Percentiles rank a stretch among this genome's conserved stretches.
phyloP scores from a whole-genome alignment of 2,888 invertebrate species.

The Dynastes grantii region DNA sequence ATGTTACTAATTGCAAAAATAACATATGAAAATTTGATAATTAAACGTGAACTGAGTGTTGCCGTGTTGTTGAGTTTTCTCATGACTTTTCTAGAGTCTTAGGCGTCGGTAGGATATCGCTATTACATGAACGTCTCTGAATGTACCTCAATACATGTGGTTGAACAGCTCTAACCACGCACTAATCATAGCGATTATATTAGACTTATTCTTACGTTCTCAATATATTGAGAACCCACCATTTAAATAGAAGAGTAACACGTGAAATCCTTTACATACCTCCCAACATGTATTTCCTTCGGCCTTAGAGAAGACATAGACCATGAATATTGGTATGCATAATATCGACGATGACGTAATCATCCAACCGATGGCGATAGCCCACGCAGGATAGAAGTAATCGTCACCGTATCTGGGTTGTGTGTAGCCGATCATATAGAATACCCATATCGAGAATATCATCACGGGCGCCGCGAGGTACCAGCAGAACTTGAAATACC shows the following conservation, averaged over 20 bases:
- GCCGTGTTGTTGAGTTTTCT: too few relatives aligned
- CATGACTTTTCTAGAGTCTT: too few relatives aligned
- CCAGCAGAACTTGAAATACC: constrained; percentile 92
- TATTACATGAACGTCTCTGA: too few relatives aligned
- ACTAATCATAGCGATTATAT: too few relatives aligned
- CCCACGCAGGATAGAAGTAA: constrained; percentile 88
- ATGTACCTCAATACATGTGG: too few relatives aligned
- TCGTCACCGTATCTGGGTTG: constrained; percentile 84
- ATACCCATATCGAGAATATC: constrained; percentile 89
- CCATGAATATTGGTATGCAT: constrained; percentile 88
- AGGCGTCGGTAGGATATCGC: too few relatives aligned
- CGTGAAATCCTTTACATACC: constrained; percentile 70
- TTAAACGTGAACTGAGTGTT: too few relatives aligned
- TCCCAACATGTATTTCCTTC: constrained; percentile 82
- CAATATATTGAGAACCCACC: too few relatives aligned
- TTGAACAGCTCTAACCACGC: too few relatives aligned
- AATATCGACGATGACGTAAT: constrained; percentile 87
- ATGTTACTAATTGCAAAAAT: too few relatives aligned
- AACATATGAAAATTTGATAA: too few relatives aligned
- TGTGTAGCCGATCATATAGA: constrained; percentile 90
- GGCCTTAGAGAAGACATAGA: constrained; percentile 80
- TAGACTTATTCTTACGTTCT: too few relatives aligned
- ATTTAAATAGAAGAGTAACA: constrained; percentile 40
- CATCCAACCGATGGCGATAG: constrained; percentile 89
- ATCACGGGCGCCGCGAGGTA: constrained; percentile 85